Conservation (phyloP, 2,888 invertebrate genomes). For the Clitarchus hookeri region DNA sequence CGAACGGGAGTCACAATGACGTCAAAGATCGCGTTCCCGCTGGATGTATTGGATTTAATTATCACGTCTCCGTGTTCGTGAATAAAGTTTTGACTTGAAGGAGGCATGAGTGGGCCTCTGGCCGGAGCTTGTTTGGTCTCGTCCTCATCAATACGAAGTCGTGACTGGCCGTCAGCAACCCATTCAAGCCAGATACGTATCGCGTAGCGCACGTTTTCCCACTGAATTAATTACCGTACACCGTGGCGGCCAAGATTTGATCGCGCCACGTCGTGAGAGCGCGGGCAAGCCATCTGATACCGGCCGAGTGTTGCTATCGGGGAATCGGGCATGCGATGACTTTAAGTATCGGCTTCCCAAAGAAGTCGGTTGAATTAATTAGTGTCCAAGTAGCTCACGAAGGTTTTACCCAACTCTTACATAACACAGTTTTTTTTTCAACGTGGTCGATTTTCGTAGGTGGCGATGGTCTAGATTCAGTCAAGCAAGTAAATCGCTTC, state of each 20-base stretch:
- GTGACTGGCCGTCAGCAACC: background rate
- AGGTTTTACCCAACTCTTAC: too few relatives aligned
- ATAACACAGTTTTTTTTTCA: too few relatives aligned
- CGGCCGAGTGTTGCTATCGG: too few relatives aligned
- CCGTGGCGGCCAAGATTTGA: background rate
- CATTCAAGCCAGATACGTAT: constrained; percentile 6
- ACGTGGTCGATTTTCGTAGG: too few relatives aligned
- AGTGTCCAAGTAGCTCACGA: too few relatives aligned
- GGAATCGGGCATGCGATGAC: too few relatives aligned
- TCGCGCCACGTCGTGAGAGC: background rate
- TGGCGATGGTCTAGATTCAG: too few relatives aligned
- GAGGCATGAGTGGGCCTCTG: background rate
- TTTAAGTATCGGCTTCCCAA: too few relatives aligned
- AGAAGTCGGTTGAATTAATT: too few relatives aligned
- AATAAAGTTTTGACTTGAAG: constrained; percentile 4
- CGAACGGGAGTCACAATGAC: background rate
- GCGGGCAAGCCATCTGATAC: too few relatives aligned
- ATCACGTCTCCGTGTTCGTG: background rate
- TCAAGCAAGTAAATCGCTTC: too few relatives aligned
- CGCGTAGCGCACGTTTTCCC: background rate
- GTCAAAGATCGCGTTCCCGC: background rate
- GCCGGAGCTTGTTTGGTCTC: constrained; percentile 1
- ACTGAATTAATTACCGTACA: constrained; percentile 1
- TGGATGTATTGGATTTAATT: background rate
- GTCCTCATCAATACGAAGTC: background rate